Evolutionary conservation across 1,140 invertebrate genomes (phyloP).

Genomic region (Drosophila ambigua): DNA sequence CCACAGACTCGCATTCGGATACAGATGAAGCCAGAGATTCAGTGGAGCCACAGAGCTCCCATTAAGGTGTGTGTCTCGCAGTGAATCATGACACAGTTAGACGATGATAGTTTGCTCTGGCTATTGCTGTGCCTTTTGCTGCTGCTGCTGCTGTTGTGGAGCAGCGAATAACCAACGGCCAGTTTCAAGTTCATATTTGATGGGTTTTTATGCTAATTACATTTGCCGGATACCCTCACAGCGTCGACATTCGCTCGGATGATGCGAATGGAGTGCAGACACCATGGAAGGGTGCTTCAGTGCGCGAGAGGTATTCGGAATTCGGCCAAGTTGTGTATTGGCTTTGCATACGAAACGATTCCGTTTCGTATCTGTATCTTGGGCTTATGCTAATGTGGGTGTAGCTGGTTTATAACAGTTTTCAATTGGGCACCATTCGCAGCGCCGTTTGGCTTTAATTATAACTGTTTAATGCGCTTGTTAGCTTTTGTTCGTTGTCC

Average conservation of each 20-base stretch:
- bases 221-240: conserved; percentile 31
- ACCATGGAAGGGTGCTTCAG: conserved; percentile 11
- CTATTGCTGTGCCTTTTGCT: too few species aligned
- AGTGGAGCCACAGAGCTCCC: neutral
- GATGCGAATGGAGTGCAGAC: neutral
- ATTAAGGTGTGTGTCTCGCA: conserved; percentile 33
- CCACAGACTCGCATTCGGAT: neutral
- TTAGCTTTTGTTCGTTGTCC: conserved; percentile 17
- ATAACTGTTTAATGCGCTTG: conserved; percentile 63
- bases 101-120: neutral
- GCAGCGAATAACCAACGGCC: conserved; percentile 27
- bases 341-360: neutral
- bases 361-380: conserved; percentile 18
- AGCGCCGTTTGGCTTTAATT: conserved; percentile 49
- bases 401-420: conserved; percentile 68
- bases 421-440: conserved; percentile 45
- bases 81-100: conserved; percentile 75
- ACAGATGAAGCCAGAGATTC: conserved; percentile 30
- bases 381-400: conserved; percentile 68
- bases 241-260: neutral
- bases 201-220: conserved; percentile 66
- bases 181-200: conserved; percentile 72
- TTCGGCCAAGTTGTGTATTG: conserved; percentile 13
- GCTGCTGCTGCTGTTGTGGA: conserved; percentile 12
- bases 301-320: conserved; percentile 30